Evolutionary conservation across 2,888 invertebrate genomes (phyloP), one percentile per base, ranked within the genome.

Genomic region (Omphaloscelis lunosa): DNA sequence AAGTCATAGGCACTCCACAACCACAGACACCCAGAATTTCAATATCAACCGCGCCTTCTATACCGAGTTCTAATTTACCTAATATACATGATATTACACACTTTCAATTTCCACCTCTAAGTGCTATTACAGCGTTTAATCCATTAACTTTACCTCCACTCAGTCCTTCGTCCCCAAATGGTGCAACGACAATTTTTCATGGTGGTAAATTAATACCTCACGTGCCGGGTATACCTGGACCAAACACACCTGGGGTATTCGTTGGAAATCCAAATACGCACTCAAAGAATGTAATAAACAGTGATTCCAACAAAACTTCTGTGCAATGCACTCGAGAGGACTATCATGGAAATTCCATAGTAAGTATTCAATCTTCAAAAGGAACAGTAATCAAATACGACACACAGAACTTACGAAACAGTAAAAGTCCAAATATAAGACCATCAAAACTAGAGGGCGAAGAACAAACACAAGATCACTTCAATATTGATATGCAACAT

Each of bases 211-310:
- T 98, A n/a, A 98, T 99, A 90, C 98, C 98, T 0, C 98, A 98
- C 93, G 98, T 99, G 20, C 98, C 98, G 11, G 99, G 98, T 23
- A 99, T 99, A 94, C 98, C 99, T 0, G 98, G 98, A 17, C 99
- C 98, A 6, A 97, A 97, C 86, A 97, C 97, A 53, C 93, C 98
- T 45, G 94, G 95, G 41, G 91, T 96, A 63, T 97, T 92, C 85
- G 89, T 93, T 69, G 93, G 91, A 75, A 94, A 91, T 88, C 59
- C 90, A 67, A 92, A 88, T 85, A 39, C 88, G 62, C 88, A 91
- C 72, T 63, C 92, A 53, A 95, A 94, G 85, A 91, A 86, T 79
- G 79, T 88, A 72, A 75, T 84, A 15, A 91, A 84, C 70, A 93
- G 80, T 79, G 94, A 95, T 77, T 86, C 80, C 53, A 91, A 86